Evolutionary conservation across 2,888 invertebrate genomes (phyloP).

Genomic region (Dioctria rufipes): DNA sequence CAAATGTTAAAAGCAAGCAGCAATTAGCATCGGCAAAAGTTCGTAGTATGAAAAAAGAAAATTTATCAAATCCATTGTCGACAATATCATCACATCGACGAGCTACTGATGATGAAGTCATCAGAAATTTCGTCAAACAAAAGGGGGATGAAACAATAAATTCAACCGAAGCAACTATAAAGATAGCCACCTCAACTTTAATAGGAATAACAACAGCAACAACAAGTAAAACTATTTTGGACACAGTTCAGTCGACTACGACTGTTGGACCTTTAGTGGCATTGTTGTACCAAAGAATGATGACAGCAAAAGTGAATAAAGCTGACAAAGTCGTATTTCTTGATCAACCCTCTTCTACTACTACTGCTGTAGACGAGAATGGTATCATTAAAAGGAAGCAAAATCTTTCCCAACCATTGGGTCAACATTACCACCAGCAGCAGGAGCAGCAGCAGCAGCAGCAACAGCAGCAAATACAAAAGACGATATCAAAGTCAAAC

Average conservation of each 20-base stretch:
- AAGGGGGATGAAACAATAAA: conserved; percentile 11
- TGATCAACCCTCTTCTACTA: conserved; percentile 32
- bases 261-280: conserved; percentile 64
- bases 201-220: conserved; percentile 14
- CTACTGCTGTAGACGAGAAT: conserved; percentile 52
- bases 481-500: conserved; percentile 9
- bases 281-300: conserved; percentile 61
- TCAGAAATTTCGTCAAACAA: conserved; percentile 4
- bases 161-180: conserved; percentile 12
- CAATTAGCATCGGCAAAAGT: background rate
- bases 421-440: conserved; percentile 48
- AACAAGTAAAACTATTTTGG: conserved; percentile 27
- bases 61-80: conserved; percentile 28
- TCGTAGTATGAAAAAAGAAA: conserved; percentile 10
- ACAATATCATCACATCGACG: background rate
- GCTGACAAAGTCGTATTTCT: conserved; percentile 57
- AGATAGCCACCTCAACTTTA: conserved; percentile 52
- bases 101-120: conserved; percentile 31
- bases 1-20: background rate
- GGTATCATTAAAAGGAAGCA: conserved; percentile 57
- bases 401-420: conserved; percentile 52
- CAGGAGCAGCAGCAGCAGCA: no score
- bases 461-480: background rate
- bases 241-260: background rate
- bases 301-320: conserved; percentile 57